Base-by-base conservation (phyloP, 2,797 vertebrate genomes). In the Sciurus carolinensis region DNA sequence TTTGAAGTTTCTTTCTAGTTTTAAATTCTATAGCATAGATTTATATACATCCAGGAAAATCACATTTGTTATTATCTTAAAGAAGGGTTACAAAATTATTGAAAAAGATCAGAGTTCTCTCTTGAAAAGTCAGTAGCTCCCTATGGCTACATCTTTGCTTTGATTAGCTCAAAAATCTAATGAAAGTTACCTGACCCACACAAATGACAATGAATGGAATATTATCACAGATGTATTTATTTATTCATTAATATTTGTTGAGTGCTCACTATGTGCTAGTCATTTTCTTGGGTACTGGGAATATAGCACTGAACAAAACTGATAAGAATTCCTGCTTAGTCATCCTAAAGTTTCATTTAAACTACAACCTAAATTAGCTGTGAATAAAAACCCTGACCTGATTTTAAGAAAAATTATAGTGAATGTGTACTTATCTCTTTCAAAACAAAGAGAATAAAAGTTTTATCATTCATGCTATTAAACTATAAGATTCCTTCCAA, bases 381-480 rank as follows among this genome's bases (percentile, higher is more conserved):
- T 57, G 80, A 86, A 76, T 66, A 26, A 82, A 84, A 82, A 82
- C 4, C 20, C 11, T 73, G 26, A 20, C 87, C 22, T 79, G 26
- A 79, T 92, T 94, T 39, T 75, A 79, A 92, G 47, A 81, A 89
- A 71, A 87, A 75, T 12, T 66, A 82, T 18, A 85, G 54, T 52
- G 57, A 80, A 39, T 62, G 9, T 30, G 4, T 14, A 80, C 24
- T 92, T 81, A 79, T 64, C 28, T 52, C 47, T 90, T 92, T 91
- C 15, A 36, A 84, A 90, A 80, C 75, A 59, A 92, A 91, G 71
- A 36, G 7, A 69, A 3, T 33, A 79, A 28, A 47, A 67, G 15
- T 24, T 26, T 87, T 86, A 50, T 71, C 81, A 88, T 47, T 87
- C 77, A 64, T 44, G 20, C 36, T 47, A 26, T 54, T 52, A 36